Percentiles rank a stretch among this genome's conserved stretches.
These are phyloP conservation scores for Motacilla alba DNA, from an alignment of 2,113 vertebrate genomes.

Conservation along the genomic window DNA sequence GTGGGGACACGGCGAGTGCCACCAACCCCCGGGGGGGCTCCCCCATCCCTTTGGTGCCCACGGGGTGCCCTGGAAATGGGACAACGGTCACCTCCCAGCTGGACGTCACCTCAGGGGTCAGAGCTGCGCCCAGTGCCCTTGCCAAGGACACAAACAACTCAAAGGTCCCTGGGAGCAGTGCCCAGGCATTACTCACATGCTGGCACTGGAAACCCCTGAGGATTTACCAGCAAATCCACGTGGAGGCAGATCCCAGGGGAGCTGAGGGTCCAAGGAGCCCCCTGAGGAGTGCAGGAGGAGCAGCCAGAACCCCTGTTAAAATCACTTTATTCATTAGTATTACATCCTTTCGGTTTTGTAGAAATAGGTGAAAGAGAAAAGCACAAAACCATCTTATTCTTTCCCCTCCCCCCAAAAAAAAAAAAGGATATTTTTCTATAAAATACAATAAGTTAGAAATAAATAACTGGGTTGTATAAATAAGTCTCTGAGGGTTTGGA, in stretches of 20 bases:
- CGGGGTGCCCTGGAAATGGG: rapidly evolving
- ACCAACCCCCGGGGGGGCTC: rapidly evolving
- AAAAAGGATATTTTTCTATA: background rate
- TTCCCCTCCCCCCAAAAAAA: rapidly evolving
- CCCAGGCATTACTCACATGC: background rate
- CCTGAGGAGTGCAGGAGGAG: background rate
- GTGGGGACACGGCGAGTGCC: rapidly evolving
- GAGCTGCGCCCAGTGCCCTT: background rate
- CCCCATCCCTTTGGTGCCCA: background rate
- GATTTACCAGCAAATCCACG: background rate
- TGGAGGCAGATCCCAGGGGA: background rate
- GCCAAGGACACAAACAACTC: slow-evolving; percentile 22
- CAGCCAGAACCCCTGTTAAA: background rate
- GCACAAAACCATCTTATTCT: rapidly evolving
- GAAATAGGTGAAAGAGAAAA: slow-evolving; percentile 5
- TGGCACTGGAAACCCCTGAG: background rate
- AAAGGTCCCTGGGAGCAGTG: slow-evolving; percentile 24
- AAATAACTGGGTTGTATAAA: slow-evolving; percentile 42
- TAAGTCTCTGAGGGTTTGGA: background rate
- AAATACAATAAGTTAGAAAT: slow-evolving; percentile 64
- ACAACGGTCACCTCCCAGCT: rapidly evolving
- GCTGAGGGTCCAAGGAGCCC: background rate
- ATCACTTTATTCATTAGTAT: background rate
- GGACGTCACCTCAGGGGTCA: rapidly evolving
- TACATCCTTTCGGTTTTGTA: background rate